These are phyloP conservation scores for Polia nebulosa DNA, from an alignment of 2,888 invertebrate genomes.

Conservation along the genomic window DNA sequence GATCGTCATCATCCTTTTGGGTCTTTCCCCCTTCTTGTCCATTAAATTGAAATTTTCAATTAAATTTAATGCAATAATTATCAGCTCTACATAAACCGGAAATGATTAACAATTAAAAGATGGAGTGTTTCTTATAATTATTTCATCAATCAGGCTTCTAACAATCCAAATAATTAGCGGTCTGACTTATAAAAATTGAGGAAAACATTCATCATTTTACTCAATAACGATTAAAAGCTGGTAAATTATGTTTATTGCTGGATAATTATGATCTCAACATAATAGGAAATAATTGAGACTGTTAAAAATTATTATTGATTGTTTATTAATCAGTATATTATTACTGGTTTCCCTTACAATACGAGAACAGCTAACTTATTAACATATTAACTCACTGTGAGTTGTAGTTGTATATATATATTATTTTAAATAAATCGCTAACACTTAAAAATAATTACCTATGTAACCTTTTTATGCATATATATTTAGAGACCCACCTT, in stretches of 20 bases:
- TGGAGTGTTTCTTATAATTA: background rate
- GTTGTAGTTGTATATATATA: background rate
- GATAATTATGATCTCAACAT: conserved; percentile 22
- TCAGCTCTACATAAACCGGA: background rate
- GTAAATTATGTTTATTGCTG: conserved; percentile 15
- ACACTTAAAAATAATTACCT: no score
- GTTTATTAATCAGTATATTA: background rate
- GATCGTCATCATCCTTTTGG: no score
- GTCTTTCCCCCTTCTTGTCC: background rate
- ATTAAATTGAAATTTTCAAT: no score
- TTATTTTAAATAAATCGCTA: no score
- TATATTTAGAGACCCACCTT: no score
- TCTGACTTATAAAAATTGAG: conserved; percentile 1
- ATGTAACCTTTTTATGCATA: no score
- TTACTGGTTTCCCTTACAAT: background rate
- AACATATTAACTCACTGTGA: background rate
- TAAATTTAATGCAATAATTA: conserved; percentile 1
- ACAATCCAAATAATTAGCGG: background rate
- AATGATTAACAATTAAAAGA: background rate
- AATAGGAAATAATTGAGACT: conserved; percentile 21
- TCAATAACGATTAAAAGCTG: conserved; percentile 4
- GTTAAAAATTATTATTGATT: conserved; percentile 1
- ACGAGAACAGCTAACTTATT: background rate
- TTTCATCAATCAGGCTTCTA: background rate
- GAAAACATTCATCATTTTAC: conserved; percentile 18